Conservation (phyloP, 2,797 vertebrate species). For the Pristis pectinata region DNA sequence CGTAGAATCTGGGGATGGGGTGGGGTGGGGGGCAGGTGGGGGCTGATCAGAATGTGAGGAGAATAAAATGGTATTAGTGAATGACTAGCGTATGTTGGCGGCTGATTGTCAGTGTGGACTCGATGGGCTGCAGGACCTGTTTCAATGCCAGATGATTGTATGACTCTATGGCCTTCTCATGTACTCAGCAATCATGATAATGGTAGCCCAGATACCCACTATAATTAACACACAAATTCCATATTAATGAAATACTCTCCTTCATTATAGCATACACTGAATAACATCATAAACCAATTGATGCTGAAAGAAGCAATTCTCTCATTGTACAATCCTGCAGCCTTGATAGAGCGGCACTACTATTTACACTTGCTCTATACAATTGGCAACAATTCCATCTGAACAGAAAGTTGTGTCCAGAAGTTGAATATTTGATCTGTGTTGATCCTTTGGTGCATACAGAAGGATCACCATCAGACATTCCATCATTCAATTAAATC, state of each 20-base stretch:
- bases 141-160: no score
- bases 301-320: not conserved
- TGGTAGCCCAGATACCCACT: not conserved
- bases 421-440: not conserved
- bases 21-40: no score
- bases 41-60: no score
- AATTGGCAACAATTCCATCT: not conserved
- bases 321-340: not conserved
- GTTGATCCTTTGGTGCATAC: not conserved
- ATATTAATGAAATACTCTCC: not conserved
- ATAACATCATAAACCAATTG: not conserved
- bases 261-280: not conserved
- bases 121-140: no score
- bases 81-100: no score
- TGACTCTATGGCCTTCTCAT: no score
- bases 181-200: not conserved
- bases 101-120: no score
- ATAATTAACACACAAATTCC: not conserved
- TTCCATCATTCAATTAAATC: not conserved
- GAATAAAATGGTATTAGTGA: no score
- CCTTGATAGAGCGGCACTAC: not conserved
- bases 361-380: no score
- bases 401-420: not conserved
- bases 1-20: no score
- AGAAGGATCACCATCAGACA: no score